Base-by-base conservation (phyloP, 2,888 invertebrate genomes). In the Drosophila bunnanda region DNA sequence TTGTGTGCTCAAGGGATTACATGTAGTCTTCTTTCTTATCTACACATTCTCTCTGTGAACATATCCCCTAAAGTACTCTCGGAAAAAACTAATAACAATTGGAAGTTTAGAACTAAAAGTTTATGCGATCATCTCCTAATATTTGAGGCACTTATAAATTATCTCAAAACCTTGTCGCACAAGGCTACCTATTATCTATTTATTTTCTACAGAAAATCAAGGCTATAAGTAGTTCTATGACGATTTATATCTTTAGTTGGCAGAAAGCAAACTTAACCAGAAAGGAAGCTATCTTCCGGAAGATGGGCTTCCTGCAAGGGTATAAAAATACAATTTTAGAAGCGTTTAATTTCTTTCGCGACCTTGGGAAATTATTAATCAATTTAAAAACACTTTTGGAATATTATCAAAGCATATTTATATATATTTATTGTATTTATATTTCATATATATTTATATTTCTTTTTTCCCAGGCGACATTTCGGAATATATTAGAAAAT, bases 401-500 rank as follows among this genome's bases (percentile, higher is more conserved):
- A 41, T 12, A 20, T 12, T 15, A 25, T 15, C 15, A 2, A 25
- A 5, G 25, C 25, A 2, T 46, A 12, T 28, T 30, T 5, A 46
- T 32, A 32, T 30, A 17, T 50, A 13, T 13, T 3, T 30, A 9
- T 25, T 12, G 32, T 30, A 8, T 50, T 5, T 15, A 8, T 13
- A 22, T 17, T 48, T 8, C 0, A 30, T 12, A 17, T 28, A 53
- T 46, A 41, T 22, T 38, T 20, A 8, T 28, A 46, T 30, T 62
- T 28, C 0, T n/a, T 17, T 17, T 12, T 17, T 39, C 76, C 77
- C 50, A 76, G 85, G 76, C 44, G 84, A 89, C 69, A 90, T 91
- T 15, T 81, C 89, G 4, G 82, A 86, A 20, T 88, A 91, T 57
- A 88, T 92, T 36, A 77, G 86, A 58, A 87, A 92, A 79, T 95